Evolutionary conservation across 2,113 vertebrate genomes (phyloP), one percentile per base, ranked within the genome.

Genomic region (Sturnira hondurensis): DNA sequence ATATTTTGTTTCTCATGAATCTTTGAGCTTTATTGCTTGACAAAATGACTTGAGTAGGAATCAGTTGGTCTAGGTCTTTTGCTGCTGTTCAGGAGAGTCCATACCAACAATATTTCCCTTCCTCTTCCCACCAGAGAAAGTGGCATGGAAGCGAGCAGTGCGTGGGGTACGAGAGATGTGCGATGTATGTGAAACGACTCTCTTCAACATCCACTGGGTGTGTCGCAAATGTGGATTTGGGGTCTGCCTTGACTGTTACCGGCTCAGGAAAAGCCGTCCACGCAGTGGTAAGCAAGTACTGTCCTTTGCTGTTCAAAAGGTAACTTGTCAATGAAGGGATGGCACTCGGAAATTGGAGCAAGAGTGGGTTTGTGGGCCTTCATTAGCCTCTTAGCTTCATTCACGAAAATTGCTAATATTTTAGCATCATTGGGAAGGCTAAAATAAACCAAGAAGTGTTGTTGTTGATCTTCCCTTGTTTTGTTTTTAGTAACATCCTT

Each of bases 151-250:
- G 96, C 99, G 99, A 97, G 99, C 99, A 0, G 99, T 99, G 13
- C 99, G 99, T 68, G 99, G 99, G 0, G 99, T 99, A 86, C 98
- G 99, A 96, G 99, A 99, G 97, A 99, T 99, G 99, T 99, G 99
- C 87, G 99, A 99, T 28, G 99, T 99, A 10, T 99, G 99, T 80
- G 99, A 99, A 98, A 99, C 99, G 14, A 99, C 99, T 0, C 98
- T 99, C 78, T 99, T 99, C 98, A 99, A 99, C 97, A 99, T 99
- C 97, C 99, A 99, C 80, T 99, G 99, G 99, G 99, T 99, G 84
- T 99, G 99, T 97, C 99, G 99, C 58, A 99, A 99, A 97, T 99
- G 99, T 97, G 99, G 99, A 45, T 99, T 99, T 95, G 99, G 99
- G 0, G 99, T 99, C 86, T 99, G 99, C 96, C 98, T 99, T 91